These are phyloP conservation scores for Trichosurus vulpecula DNA, from an alignment of 2,797 vertebrate genomes.

Conservation along the genomic window DNA sequence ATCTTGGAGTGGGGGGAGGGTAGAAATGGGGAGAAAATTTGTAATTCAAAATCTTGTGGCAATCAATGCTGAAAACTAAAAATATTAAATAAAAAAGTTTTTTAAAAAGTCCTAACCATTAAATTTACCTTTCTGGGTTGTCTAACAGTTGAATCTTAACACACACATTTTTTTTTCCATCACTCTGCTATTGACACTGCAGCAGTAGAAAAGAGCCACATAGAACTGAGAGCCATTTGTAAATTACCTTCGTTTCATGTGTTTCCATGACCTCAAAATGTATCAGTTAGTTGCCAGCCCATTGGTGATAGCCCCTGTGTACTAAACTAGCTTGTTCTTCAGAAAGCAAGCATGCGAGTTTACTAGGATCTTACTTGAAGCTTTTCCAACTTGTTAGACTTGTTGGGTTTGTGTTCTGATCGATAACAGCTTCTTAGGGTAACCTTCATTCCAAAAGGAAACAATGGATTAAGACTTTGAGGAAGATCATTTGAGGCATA, in stretches of 20 bases:
- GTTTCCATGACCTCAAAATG: neutral
- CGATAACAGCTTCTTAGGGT: neutral
- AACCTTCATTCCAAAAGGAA: neutral
- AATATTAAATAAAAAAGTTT: no score
- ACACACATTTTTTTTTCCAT: neutral
- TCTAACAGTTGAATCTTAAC: neutral
- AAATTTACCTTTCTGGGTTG: neutral
- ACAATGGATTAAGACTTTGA: neutral
- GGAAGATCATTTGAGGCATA: neutral
- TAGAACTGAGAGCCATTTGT: neutral
- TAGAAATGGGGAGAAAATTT: no score
- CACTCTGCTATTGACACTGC: neutral
- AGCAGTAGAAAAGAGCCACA: neutral
- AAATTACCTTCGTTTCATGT: neutral
- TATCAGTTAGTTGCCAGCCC: neutral
- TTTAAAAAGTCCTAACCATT: no score
- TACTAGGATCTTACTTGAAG: neutral
- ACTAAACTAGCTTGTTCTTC: neutral
- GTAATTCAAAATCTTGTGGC: no score
- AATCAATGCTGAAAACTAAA: no score
- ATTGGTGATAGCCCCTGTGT: neutral
- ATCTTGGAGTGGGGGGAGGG: no score
- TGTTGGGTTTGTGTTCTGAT: neutral
- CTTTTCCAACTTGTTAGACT: neutral
- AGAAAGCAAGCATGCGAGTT: neutral